Conservation (phyloP, 2,797 vertebrate species). For the Neomorphus geoffroyi region DNA sequence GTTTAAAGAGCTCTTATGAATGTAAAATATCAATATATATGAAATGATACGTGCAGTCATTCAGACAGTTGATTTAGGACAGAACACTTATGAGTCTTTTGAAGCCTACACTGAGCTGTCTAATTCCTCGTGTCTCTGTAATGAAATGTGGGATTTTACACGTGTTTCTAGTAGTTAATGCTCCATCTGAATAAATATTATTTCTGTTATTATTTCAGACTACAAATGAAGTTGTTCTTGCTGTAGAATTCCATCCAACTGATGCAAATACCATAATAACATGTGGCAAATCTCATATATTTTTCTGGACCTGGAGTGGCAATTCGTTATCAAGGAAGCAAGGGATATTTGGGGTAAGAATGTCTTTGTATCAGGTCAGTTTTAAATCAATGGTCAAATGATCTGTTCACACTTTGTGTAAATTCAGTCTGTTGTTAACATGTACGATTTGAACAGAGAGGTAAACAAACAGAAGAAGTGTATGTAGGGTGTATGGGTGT, state of each 20-base stretch:
- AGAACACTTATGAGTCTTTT: background rate
- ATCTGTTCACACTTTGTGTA: background rate
- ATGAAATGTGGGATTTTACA: background rate
- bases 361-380: background rate
- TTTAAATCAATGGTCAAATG: background rate
- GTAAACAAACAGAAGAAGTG: background rate
- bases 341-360: conserved; percentile 95
- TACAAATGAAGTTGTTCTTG: conserved; percentile 95
- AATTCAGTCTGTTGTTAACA: background rate
- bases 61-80: background rate
- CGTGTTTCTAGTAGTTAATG: background rate
- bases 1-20: background rate
- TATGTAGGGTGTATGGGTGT: background rate
- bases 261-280: conserved; percentile 94
- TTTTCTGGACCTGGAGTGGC: conserved; percentile 97
- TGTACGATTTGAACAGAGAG: background rate
- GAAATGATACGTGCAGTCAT: background rate
- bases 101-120: background rate
- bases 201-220: conserved; percentile 78
- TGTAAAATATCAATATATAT: background rate
- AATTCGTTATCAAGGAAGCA: conserved; percentile 93
- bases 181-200: background rate
- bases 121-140: background rate
- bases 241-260: conserved; percentile 94
- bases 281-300: conserved; percentile 97